Conservation (phyloP, 1,140 invertebrate species). For the Eumeta japonica region DNA sequence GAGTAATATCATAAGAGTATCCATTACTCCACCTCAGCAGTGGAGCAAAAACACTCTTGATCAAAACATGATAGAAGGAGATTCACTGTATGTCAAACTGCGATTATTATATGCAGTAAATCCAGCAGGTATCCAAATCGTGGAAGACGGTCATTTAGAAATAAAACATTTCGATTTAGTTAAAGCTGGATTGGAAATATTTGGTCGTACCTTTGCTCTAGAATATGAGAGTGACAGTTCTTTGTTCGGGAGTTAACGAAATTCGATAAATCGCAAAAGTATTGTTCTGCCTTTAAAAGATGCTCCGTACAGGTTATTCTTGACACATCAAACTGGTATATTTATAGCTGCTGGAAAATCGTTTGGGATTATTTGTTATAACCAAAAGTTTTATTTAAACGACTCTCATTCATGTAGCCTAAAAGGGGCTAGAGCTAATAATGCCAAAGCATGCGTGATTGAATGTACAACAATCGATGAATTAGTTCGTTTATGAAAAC, state of each 20-base stretch:
- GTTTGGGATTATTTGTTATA: constrained; percentile 7
- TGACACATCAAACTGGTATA: neutral
- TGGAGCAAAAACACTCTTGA: neutral
- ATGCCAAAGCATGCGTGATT: constrained; percentile 21
- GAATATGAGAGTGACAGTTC: neutral
- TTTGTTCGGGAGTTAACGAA: constrained; percentile 1
- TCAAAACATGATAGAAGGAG: neutral
- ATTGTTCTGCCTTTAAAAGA: neutral
- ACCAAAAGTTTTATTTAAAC: constrained; percentile 16
- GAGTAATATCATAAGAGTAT: constrained; percentile 3
- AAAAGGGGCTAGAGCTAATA: constrained; percentile 11
- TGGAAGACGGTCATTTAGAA: constrained; percentile 3
- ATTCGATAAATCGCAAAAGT: constrained; percentile 1
- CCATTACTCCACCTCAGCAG: neutral
- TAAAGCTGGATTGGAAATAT: neutral
- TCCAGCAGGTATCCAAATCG: too few species aligned
- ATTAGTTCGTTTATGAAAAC: constrained; percentile 14
- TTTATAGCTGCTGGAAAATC: constrained; percentile 9
- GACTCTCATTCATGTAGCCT: constrained; percentile 19
- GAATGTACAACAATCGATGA: constrained; percentile 18
- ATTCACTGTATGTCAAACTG: neutral
- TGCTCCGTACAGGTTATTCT: neutral
- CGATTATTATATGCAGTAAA: too few species aligned
- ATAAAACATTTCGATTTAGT: neutral
- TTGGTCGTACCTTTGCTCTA: neutral